Percentiles rank a stretch among this genome's conserved stretches.
Conservation (phyloP, 2,888 invertebrate genomes). For the Steromphala cineraria region DNA sequence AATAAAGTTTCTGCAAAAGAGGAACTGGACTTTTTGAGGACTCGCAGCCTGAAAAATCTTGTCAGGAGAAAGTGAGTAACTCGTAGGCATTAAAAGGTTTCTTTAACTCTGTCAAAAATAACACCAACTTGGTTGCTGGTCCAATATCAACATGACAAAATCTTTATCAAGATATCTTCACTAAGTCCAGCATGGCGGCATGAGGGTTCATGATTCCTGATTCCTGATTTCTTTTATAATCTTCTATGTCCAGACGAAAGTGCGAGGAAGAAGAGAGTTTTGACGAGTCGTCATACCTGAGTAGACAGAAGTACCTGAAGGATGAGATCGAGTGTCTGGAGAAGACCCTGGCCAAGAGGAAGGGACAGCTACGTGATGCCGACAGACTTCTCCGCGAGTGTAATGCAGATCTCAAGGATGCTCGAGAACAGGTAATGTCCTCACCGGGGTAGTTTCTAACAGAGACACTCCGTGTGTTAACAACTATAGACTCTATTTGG, state of each 20-base stretch:
- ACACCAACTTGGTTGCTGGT: no score
- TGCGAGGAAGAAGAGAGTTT: conserved; percentile 54
- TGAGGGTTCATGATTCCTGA: no score
- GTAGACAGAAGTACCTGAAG: conserved; percentile 56
- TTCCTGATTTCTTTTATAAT: no score
- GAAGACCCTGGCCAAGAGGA: conserved; percentile 67
- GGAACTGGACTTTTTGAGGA: not conserved
- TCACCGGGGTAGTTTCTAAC: no score
- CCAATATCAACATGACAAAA: no score
- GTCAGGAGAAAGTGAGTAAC: not conserved
- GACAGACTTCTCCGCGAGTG: conserved; percentile 66
- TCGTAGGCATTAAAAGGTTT: no score
- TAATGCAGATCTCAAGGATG: conserved; percentile 63
- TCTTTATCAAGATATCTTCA: no score
- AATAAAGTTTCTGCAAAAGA: conserved; percentile 17
- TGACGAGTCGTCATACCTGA: conserved; percentile 57
- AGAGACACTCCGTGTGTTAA: no score
- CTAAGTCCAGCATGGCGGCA: no score
- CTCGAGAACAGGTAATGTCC: conserved; percentile 61
- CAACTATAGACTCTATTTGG: no score
- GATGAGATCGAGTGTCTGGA: conserved; percentile 70
- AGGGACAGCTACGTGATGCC: conserved; percentile 67
- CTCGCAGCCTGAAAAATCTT: not conserved
- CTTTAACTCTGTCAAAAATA: no score
- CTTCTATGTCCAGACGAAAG: not conserved